These are phyloP conservation scores for Formica selysi DNA, from an alignment of 1,140 invertebrate species.

Conservation along the genomic window DNA sequence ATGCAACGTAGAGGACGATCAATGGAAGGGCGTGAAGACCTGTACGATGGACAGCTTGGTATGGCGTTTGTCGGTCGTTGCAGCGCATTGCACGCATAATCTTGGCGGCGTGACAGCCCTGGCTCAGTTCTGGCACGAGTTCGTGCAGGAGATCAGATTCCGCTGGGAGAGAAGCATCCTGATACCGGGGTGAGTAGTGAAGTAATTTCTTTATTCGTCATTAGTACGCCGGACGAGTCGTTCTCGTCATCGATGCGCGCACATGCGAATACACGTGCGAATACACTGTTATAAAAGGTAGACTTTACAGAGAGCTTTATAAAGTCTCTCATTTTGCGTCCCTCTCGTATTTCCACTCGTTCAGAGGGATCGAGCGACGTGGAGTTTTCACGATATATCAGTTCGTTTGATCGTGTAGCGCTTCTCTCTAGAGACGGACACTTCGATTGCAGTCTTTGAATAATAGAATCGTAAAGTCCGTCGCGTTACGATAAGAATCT, in stretches of 20 bases:
- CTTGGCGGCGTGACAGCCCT: slow-evolving; percentile 93
- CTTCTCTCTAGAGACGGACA: slow-evolving; percentile 7
- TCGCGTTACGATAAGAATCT: slow-evolving; percentile 23
- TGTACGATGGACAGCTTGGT: slow-evolving; percentile 92
- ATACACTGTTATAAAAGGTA: slow-evolving; percentile 30
- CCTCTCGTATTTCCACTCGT: neutral
- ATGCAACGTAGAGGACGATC: slow-evolving; percentile 80
- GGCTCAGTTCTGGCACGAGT: slow-evolving; percentile 97
- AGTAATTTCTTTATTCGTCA: slow-evolving; percentile 60
- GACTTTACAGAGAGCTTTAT: neutral
- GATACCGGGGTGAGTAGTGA: slow-evolving; percentile 93
- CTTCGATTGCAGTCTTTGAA: slow-evolving; percentile 44
- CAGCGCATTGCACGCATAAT: slow-evolving; percentile 92
- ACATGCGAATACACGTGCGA: neutral
- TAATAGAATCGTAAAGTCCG: slow-evolving; percentile 21
- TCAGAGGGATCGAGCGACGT: neutral
- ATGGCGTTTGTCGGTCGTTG: slow-evolving; percentile 93
- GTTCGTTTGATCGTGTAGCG: slow-evolving; percentile 23
- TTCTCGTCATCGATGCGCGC: neutral
- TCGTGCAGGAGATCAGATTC: slow-evolving; percentile 95
- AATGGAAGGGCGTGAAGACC: slow-evolving; percentile 90
- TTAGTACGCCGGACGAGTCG: neutral
- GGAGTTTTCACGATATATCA: slow-evolving; percentile 8
- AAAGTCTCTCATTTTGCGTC: slow-evolving; percentile 9
- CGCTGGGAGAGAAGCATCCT: slow-evolving; percentile 94